Evolutionary conservation across 1,140 invertebrate species (phyloP).

Genomic region (Parapsyche elsis): DNA sequence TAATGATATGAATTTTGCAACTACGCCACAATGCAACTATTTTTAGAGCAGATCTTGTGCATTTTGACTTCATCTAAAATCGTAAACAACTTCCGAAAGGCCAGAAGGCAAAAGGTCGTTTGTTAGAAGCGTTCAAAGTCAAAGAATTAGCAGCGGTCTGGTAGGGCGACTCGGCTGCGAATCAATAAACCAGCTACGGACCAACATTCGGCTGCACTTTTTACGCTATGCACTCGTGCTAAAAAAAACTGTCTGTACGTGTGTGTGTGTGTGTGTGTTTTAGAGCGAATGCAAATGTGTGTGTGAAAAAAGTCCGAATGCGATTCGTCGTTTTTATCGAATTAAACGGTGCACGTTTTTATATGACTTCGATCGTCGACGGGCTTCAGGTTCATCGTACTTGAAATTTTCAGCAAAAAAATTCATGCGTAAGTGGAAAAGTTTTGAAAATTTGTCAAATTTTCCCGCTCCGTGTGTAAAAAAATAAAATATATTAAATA

Average conservation of each 20-base stretch:
- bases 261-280: background rate
- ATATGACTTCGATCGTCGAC: background rate
- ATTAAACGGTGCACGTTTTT: constrained; percentile 31
- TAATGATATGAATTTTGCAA: too few species aligned
- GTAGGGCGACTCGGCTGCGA: constrained; percentile 28
- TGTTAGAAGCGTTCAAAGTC: background rate
- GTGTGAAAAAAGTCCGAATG: constrained; percentile 3
- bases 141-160: constrained; percentile 26
- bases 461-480: too few species aligned
- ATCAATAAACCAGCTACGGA: constrained; percentile 37
- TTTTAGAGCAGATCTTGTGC: too few species aligned
- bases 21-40: too few species aligned
- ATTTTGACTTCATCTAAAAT: too few species aligned
- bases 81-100: too few species aligned
- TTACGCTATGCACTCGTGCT: constrained; percentile 31
- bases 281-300: background rate
- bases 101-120: too few species aligned
- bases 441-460: too few species aligned
- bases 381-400: background rate
- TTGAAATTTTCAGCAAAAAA: background rate
- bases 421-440: too few species aligned
- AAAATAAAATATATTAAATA: too few species aligned
- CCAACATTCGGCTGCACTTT: constrained; percentile 36
- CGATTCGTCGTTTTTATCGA: constrained; percentile 25
- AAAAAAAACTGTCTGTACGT: constrained; percentile 28